Evolutionary conservation across 2,113 vertebrate species (phyloP).

Genomic region (Hyaena hyaena): DNA sequence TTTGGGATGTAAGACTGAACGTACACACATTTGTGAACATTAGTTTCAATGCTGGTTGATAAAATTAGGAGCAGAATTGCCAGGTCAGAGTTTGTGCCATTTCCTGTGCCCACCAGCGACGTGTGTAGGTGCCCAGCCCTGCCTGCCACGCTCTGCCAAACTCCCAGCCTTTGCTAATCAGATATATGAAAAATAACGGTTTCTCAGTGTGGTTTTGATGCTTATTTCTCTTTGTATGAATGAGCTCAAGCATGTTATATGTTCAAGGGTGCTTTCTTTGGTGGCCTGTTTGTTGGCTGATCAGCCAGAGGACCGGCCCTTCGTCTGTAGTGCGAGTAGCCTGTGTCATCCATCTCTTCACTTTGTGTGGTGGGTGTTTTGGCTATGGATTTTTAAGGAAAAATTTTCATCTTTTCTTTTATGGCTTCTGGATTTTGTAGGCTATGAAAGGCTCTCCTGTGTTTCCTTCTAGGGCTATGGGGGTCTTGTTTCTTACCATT

Average conservation of each 20-base stretch:
- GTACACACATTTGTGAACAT: background rate
- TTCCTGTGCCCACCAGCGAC: fast-evolving
- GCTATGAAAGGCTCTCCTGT: no score
- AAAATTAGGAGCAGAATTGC: background rate
- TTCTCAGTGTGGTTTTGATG: background rate
- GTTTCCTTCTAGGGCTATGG: fast-evolving
- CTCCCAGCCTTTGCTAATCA: background rate
- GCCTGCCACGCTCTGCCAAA: no score
- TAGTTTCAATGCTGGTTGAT: background rate
- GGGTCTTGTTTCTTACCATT: no score
- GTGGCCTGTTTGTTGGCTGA: background rate
- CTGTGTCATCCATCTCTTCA: background rate
- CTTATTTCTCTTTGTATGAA: background rate
- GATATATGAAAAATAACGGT: background rate
- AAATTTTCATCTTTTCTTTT: background rate
- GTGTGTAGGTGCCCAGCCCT: fast-evolving
- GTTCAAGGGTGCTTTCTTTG: background rate
- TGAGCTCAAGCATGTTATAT: background rate
- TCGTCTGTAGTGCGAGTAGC: fast-evolving
- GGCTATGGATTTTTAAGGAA: background rate
- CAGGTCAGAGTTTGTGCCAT: background rate
- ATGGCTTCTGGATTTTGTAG: background rate
- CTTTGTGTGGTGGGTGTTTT: background rate
- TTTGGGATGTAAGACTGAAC: background rate
- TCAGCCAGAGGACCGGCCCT: background rate